Percentiles rank a stretch among this genome's conserved stretches.
Evolutionary conservation across 2,113 vertebrate genomes (phyloP).

Genomic region (Notechis scutatus): DNA sequence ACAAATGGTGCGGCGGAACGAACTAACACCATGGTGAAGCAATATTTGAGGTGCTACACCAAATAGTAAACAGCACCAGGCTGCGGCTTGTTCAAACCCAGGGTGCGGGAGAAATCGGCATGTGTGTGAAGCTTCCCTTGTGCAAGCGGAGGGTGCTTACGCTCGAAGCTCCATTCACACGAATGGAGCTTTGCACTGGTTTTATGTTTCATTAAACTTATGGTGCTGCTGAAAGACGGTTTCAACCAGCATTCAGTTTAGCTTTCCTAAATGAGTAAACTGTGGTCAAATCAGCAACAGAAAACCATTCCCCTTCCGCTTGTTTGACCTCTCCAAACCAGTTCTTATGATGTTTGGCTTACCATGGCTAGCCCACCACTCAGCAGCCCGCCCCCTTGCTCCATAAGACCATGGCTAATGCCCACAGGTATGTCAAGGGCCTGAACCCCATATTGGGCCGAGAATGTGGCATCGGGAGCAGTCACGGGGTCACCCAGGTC

Average conservation of each 20-base stretch:
- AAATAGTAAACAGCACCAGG: no score
- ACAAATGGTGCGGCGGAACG: no score
- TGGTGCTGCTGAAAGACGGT: background rate
- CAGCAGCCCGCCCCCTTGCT: conserved; percentile 76
- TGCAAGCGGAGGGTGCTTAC: no score
- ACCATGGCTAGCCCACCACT: conserved; percentile 68
- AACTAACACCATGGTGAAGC: no score
- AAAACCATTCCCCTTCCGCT: conserved; percentile 24
- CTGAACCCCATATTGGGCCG: conserved; percentile 75
- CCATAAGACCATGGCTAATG: conserved; percentile 77
- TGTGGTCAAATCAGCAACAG: no score
- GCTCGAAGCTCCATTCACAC: no score
- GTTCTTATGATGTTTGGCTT: conserved; percentile 19
- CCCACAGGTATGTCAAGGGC: conserved; percentile 81
- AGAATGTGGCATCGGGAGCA: conserved; percentile 71
- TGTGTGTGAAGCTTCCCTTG: no score
- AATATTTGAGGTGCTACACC: no score
- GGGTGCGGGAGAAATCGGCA: no score
- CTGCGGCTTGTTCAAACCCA: no score
- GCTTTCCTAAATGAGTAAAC: background rate
- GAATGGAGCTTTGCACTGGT: no score
- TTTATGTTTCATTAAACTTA: background rate
- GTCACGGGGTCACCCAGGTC: conserved; percentile 77
- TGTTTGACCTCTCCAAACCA: background rate
- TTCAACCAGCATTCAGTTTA: background rate